These are phyloP conservation scores for Liparis tanakae DNA, from an alignment of 2,797 vertebrate genomes.

Conservation along the genomic window DNA sequence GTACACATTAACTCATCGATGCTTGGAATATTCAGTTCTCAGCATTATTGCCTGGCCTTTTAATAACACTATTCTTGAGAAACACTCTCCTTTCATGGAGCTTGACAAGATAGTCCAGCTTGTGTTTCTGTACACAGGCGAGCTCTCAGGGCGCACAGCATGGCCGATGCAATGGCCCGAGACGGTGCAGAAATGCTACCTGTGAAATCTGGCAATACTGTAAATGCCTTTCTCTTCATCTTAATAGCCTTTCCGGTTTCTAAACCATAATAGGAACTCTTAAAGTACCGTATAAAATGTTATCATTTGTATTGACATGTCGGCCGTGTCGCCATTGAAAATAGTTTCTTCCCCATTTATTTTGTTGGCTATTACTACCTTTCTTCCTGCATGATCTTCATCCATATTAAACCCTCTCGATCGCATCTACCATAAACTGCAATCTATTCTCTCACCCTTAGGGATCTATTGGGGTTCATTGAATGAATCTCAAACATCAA, in stretches of 20 bases:
- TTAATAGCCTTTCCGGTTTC: conserved; percentile 16
- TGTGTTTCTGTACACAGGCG: conserved; percentile 27
- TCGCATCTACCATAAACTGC: conserved; percentile 49
- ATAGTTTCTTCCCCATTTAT: conserved; percentile 19
- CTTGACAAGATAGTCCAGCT: conserved; percentile 1
- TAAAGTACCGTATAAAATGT: conserved; percentile 33
- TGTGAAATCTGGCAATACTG: conserved; percentile 7
- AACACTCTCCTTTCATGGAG: conserved; percentile 9
- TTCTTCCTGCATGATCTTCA: conserved; percentile 33
- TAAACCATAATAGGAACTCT: conserved; percentile 37
- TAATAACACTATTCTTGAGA: conserved; percentile 16
- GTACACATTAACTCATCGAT: conserved; percentile 37
- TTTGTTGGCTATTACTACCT: conserved; percentile 21
- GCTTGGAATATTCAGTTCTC: conserved; percentile 18
- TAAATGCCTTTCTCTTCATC: conserved; percentile 25
- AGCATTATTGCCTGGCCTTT: neutral
- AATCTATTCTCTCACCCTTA: conserved; percentile 47
- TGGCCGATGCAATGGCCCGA: conserved; percentile 15
- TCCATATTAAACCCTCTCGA: conserved; percentile 47
- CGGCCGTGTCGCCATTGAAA: neutral
- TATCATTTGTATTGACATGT: conserved; percentile 19
- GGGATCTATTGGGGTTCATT: conserved; percentile 62
- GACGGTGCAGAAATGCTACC: conserved; percentile 19
- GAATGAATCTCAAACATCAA: conserved; percentile 76
- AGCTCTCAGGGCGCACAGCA: conserved; percentile 10